Evolutionary conservation across 1,140 invertebrate species (phyloP), one percentile per base, ranked within the genome.

Genomic region (Cephus cinctus): DNA sequence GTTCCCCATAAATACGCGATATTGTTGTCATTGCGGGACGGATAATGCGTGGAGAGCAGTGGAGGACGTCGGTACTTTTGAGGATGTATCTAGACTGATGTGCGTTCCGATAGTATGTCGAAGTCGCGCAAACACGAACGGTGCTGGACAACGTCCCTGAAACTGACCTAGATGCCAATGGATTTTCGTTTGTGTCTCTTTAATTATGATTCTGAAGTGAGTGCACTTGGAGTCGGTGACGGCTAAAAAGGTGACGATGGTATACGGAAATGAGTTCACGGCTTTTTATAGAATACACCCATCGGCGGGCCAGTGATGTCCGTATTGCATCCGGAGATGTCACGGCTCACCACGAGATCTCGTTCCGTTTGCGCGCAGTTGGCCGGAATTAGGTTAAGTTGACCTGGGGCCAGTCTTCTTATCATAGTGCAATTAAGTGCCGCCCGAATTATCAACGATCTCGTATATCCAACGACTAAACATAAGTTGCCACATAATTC

Each of bases 311-410:
- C 20, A 8, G n/a, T n/a, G n/a, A n/a, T n/a, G 25, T 27, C 6
- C 6, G 25, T 6, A 27, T n/a, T 27, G 6, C 25, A n/a, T n/a
- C 25, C n/a, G 25, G 25, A 27, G 9, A 44, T 48, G 23, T 8
- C 25, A 21, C 16, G 12, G 36, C 43, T 19, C 41, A n/a, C 25
- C 25, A n/a, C 6, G 25, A 27, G 25, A 8, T 27, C 25, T n/a
- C 6, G n/a, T 27, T n/a, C 25, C 25, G 6, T 23, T n/a, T 35
- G 12, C 34, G 31, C 46, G 12, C 21, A 46, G n/a, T n/a, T 23
- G 14, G 44, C 15, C 19, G 32, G 43, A 43, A 60, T 61, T 56
- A 61, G 61, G 61, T 67, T 65, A 67, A 64, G 56, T 66, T 52
- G 59, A 65, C 50, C 40, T 57, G 30, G 43, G n/a, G n/a, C n/a